Evolutionary conservation across 2,113 vertebrate species (phyloP).

Genomic region (Myotis lucifugus): DNA sequence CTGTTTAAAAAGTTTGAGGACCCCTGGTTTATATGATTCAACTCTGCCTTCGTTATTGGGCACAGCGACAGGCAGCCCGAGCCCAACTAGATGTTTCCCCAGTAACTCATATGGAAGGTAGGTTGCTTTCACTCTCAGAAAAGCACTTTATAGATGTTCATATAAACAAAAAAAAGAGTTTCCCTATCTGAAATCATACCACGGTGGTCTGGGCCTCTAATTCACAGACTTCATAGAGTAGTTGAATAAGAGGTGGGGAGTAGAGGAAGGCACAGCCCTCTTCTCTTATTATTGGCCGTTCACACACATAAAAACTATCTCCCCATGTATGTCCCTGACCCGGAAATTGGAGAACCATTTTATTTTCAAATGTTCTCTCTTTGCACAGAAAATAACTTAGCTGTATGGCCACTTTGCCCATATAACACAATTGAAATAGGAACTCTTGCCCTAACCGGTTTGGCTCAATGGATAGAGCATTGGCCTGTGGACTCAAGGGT

Average conservation of each 20-base stretch:
- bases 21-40: no score
- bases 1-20: no score
- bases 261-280: background rate
- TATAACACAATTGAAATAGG: slow-evolving; percentile 3
- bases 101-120: background rate
- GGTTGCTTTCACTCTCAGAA: background rate
- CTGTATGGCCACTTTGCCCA: background rate
- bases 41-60: no score
- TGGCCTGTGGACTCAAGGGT: no score
- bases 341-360: background rate
- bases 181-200: background rate
- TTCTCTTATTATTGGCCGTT: background rate
- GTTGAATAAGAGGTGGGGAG: background rate
- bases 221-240: background rate
- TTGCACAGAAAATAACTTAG: slow-evolving; percentile 1
- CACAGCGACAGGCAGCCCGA: no score
- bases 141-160: background rate
- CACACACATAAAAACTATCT: background rate
- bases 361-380: slow-evolving; percentile 22
- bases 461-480: no score
- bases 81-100: no score
- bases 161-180: background rate
- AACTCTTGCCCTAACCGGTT: background rate
- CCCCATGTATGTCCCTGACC: background rate
- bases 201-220: background rate